Base-by-base conservation (phyloP, 2,113 vertebrate species). In the Nerophis ophidion region DNA sequence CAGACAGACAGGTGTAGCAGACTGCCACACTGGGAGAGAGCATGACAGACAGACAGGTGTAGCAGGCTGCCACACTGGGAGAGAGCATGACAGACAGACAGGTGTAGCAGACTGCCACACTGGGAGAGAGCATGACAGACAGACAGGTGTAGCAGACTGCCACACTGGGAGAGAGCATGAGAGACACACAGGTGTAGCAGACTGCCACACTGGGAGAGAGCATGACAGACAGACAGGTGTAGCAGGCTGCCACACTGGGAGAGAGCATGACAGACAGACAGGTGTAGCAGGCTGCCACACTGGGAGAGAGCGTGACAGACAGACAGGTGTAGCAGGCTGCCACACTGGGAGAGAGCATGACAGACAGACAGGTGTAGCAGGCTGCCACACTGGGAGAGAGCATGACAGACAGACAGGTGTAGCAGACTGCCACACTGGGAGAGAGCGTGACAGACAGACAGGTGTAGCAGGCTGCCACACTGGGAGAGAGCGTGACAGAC, bases 141-240 rank as follows among this genome's bases (percentile, higher is more conserved):
- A 63, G 48, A 56, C 26, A 19, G 38, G 34, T n/a, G n/a, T n/a
- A n/a, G n/a, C n/a, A n/a, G n/a, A n/a, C n/a, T n/a, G n/a, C n/a
- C n/a, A n/a, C n/a, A n/a, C n/a, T n/a, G n/a, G n/a, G 46, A 69
- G 55, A 26, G 26, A 26, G 26, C 26, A 4, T 26, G 26, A 26
- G 55, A 48, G 33, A 65, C 34, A 63, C 45, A 56, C 26, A 19
- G 38, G 34, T n/a, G n/a, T n/a, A n/a, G n/a, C n/a, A n/a, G n/a
- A n/a, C n/a, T n/a, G n/a, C n/a, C n/a, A n/a, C n/a, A n/a, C n/a
- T n/a, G n/a, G n/a, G 46, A 69, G 55, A 26, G 26, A 26, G 26
- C 26, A 4, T 26, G 26, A 26, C 52, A 48, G 33, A 65, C 34
- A 63, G 48, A 56, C 26, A 19, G 38, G 34, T n/a, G n/a, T n/a